Percentiles rank a stretch among this genome's conserved stretches.
Evolutionary conservation across 1,140 invertebrate genomes (phyloP).

Genomic region (Penaeus indicus): DNA sequence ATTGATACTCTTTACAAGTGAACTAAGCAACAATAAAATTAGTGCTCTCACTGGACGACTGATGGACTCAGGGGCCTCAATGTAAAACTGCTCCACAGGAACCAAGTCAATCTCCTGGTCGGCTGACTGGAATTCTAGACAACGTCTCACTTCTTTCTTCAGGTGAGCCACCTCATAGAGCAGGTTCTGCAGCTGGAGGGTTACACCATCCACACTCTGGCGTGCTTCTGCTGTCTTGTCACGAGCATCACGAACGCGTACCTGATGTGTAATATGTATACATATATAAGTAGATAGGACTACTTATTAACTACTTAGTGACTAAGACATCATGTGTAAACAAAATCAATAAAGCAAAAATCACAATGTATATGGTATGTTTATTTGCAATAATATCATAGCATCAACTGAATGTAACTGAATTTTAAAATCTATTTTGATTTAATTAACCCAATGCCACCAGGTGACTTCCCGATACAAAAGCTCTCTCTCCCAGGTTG

Average conservation of each 20-base stretch:
- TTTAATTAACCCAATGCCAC: too few relatives aligned
- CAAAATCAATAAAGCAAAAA: too few relatives aligned
- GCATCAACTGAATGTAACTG: too few relatives aligned
- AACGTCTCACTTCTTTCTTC: conserved; percentile 93
- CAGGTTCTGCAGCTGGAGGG: conserved; percentile 94
- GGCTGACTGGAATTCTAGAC: conserved; percentile 93
- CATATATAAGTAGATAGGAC: too few relatives aligned
- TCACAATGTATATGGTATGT: too few relatives aligned
- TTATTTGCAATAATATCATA: too few relatives aligned
- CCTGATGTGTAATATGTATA: conserved; percentile 31
- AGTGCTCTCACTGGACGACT: conserved; percentile 77
- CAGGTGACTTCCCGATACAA: too few relatives aligned
- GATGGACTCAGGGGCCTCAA: conserved; percentile 82
- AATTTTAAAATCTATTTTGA: too few relatives aligned
- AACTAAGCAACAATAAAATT: conserved; percentile 29
- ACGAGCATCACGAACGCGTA: conserved; percentile 61
- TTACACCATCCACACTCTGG: conserved; percentile 88
- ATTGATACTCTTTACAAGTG: neutral
- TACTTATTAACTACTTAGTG: too few relatives aligned
- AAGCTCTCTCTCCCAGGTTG: too few relatives aligned
- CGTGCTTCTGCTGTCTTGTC: conserved; percentile 76
- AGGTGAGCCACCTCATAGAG: conserved; percentile 94
- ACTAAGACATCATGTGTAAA: too few relatives aligned
- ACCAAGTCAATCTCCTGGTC: conserved; percentile 94
- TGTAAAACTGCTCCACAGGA: conserved; percentile 86